Evolutionary conservation across 2,113 vertebrate species (phyloP).

Genomic region (Nothobranchius furzeri): DNA sequence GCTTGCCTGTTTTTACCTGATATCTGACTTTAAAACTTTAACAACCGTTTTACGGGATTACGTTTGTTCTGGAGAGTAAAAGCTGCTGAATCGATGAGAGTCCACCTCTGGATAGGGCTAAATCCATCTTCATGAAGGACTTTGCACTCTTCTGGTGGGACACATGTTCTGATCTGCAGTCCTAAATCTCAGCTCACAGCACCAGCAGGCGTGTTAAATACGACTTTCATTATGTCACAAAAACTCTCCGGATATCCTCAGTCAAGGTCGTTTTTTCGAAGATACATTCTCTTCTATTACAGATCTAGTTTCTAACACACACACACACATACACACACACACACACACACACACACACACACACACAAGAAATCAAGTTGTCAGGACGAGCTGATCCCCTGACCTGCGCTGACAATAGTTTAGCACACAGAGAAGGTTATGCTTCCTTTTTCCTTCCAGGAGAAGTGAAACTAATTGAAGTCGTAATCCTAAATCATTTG

Average conservation of each 20-base stretch:
- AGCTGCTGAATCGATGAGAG: background rate
- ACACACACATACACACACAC: background rate
- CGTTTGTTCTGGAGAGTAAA: background rate
- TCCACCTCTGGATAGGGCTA: background rate
- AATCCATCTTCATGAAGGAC: constrained; percentile 24
- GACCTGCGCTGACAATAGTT: background rate
- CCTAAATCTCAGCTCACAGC: constrained; percentile 6
- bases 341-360: background rate
- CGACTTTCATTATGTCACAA: constrained; percentile 14
- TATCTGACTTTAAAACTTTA: background rate
- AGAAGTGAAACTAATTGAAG: background rate
- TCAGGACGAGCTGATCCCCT: constrained; percentile 12
- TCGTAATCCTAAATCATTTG: background rate
- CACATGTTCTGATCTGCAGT: constrained; percentile 27
- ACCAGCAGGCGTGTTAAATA: constrained; percentile 11
- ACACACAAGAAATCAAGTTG: background rate
- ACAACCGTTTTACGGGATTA: no score
- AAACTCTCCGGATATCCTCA: background rate
- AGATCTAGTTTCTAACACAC: constrained; percentile 1
- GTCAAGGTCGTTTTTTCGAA: background rate
- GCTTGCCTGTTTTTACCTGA: background rate
- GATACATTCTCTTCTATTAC: constrained; percentile 51
- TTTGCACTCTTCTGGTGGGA: constrained; percentile 22
- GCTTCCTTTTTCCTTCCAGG: background rate
- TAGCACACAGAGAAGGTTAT: background rate